A percentile compares a stretch with the other conserved stretches of the same genome.
Evolutionary conservation across 2,888 invertebrate genomes (phyloP).

Genomic region (Meloe dianella): DNA sequence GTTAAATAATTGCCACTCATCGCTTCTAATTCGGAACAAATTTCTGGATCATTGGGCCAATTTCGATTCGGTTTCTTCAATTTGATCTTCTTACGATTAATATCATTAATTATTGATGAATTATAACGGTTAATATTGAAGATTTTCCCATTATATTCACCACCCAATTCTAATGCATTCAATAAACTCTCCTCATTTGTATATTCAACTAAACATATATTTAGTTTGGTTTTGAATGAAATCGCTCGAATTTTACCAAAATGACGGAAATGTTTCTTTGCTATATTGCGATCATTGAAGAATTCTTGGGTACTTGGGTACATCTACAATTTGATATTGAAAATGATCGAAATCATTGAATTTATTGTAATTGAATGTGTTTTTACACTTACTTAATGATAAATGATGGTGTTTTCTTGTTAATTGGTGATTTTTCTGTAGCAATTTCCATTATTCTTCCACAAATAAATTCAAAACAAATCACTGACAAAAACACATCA

Average conservation of each 20-base stretch:
- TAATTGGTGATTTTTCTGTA: background rate
- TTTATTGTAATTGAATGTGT: background rate
- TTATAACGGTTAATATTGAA: conserved; percentile 57
- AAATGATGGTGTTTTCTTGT: background rate
- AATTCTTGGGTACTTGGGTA: conserved; percentile 70
- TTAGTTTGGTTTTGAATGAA: conserved; percentile 68
- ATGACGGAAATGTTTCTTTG: conserved; percentile 71
- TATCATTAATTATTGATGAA: conserved; percentile 8
- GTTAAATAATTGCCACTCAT: conserved; percentile 59
- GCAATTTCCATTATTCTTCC: background rate
- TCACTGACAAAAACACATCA: background rate
- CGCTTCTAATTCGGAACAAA: conserved; percentile 73
- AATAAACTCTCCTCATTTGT: conserved; percentile 66
- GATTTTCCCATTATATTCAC: conserved; percentile 67
- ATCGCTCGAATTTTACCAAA: conserved; percentile 75
- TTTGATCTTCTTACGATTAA: background rate
- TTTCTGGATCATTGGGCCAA: conserved; percentile 69
- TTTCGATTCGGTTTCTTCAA: conserved; percentile 57
- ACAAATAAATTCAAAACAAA: background rate
- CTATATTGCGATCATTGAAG: conserved; percentile 66
- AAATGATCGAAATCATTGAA: background rate
- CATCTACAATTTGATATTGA: conserved; percentile 60
- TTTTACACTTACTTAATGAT: background rate
- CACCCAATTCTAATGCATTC: conserved; percentile 67
- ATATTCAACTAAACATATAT: conserved; percentile 74